phyloP scores from a whole-genome alignment of 2,797 vertebrate species.

The Amazona finschi region DNA sequence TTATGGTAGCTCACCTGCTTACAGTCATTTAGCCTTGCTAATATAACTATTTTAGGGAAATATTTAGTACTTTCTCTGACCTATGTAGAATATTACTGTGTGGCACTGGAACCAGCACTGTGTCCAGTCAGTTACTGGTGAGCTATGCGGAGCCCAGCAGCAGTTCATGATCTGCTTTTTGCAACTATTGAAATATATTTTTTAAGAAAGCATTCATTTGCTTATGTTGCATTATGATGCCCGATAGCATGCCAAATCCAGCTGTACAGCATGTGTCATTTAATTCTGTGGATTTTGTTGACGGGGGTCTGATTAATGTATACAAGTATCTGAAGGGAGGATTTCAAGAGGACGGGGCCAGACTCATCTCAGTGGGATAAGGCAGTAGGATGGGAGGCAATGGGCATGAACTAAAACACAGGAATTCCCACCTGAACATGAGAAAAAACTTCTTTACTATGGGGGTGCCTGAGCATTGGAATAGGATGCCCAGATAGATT shows the following conservation, averaged over 20 bases:
- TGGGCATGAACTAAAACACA: background rate
- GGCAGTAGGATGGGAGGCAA: background rate
- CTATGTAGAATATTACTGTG: accelerated
- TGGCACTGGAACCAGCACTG: background rate
- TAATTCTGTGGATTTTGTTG: background rate
- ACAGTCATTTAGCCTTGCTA: background rate
- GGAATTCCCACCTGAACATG: background rate
- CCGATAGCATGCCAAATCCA: background rate
- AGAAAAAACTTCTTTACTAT: background rate
- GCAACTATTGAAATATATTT: background rate
- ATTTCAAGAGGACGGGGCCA: background rate
- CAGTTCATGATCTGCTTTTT: background rate
- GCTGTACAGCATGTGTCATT: background rate
- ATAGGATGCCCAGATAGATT: background rate
- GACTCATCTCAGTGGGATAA: background rate
- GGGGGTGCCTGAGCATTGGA: background rate
- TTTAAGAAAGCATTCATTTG: background rate
- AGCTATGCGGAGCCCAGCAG: background rate
- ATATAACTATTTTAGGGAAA: accelerated
- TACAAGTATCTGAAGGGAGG: background rate
- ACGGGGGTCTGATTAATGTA: background rate
- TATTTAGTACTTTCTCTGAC: accelerated
- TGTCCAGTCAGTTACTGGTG: background rate
- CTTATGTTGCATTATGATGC: background rate
- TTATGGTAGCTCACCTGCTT: background rate